Evolutionary conservation across 2,888 invertebrate species (phyloP), one percentile per base, ranked within the genome.

Genomic region (Orgyia antiqua): DNA sequence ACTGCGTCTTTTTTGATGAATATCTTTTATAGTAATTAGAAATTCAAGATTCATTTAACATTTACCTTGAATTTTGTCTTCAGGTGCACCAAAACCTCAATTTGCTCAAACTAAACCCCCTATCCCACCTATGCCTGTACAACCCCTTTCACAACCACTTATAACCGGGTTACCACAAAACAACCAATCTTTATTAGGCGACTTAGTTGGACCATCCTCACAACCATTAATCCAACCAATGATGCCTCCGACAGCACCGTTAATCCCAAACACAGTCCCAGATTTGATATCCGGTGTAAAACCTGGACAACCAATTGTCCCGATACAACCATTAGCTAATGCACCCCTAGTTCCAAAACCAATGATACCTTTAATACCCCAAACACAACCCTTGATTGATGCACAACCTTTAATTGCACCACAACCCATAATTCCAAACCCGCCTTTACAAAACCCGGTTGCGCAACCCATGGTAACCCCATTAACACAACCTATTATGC

Each of bases 271-370:
- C 2, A 8, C 59, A 0, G 67, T 82, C 0, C 82, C 83, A 0
- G 82, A 84, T 47, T 42, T 82, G 2, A 82, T 80, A 20, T 76
- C 86, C 1, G 77, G 71, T 0, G 74, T 78, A 0, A 77, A 79
- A 48, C 72, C 50, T 6, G 24, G 45, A 0, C 35, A 35, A 26
- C 31, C 36, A 0, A 13, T 37, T 8, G 18, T 29, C 10, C 27
- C 24, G 0, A 31, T 28, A 0, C 65, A 56, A 27, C 55, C 66
- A 0, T 13, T 66, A 19, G 37, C 52, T 1, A 24, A 35, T 3
- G 34, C 35, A 12, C 20, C 20, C 4, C 4, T 20, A 8, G 20
- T 20, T 9, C 20, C 20, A n/a, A 78, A 68, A 69, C 78, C 58
- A 8, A 33, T 55, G 9, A 43, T 53, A 1, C 11, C 40, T 6